phyloP scores from a whole-genome alignment of 1,140 invertebrate species.

The Rhopalosiphum padi region DNA sequence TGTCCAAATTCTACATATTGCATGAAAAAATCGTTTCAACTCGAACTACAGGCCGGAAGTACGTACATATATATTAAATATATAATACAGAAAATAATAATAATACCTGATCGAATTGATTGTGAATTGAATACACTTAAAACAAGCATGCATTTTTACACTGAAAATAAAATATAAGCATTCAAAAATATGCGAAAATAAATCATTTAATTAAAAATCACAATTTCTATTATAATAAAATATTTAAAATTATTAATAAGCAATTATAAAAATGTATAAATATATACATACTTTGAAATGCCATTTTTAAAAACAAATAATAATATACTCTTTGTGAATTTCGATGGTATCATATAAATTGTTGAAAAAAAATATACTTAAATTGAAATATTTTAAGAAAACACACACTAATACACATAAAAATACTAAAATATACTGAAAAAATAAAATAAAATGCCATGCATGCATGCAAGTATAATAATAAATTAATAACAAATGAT shows the following conservation, averaged over 20 bases:
- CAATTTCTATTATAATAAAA: not conserved
- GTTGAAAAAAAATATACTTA: too few species aligned
- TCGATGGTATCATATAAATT: too few species aligned
- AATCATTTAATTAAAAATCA: not conserved
- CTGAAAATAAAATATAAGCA: not conserved
- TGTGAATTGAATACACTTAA: not conserved
- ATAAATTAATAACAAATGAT: not conserved
- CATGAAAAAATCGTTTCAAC: slow-evolving; percentile 74
- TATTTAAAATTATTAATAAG: not conserved
- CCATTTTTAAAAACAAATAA: too few species aligned
- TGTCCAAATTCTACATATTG: slow-evolving; percentile 84
- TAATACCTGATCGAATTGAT: not conserved
- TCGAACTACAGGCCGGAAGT: slow-evolving; percentile 71
- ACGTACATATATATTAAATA: not conserved
- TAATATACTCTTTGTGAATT: too few species aligned
- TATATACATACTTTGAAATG: too few species aligned
- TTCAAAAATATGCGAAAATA: not conserved
- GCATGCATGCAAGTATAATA: not conserved
- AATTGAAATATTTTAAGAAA: too few species aligned
- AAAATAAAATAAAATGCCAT: not conserved
- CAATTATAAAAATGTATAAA: too few species aligned
- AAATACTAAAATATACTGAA: not conserved
- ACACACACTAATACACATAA: too few species aligned
- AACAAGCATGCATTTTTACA: not conserved
- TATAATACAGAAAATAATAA: not conserved